These are phyloP conservation scores for Centropristis striata DNA, from an alignment of 2,113 vertebrate species.

Conservation along the genomic window DNA sequence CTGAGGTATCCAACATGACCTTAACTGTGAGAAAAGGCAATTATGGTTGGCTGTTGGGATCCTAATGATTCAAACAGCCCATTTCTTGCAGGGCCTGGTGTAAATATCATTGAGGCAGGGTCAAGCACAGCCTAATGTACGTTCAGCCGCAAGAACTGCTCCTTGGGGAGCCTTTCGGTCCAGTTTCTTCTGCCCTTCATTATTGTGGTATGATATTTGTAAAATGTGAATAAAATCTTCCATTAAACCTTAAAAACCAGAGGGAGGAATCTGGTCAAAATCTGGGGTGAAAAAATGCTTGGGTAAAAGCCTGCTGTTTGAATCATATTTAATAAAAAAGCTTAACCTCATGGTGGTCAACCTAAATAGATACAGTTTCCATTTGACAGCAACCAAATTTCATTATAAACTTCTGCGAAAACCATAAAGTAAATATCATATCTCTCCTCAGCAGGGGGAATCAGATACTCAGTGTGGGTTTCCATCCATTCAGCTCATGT, in stretches of 20 bases:
- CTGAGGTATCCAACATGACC: too few species aligned
- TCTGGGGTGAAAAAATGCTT: neutral
- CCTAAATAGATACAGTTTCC: conserved; percentile 26
- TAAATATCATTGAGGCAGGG: too few species aligned
- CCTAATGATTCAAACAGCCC: too few species aligned
- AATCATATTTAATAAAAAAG: neutral
- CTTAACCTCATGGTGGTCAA: neutral
- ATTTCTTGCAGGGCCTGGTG: too few species aligned
- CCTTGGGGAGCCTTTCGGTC: too few species aligned
- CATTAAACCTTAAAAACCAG: too few species aligned
- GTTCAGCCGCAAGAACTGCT: too few species aligned
- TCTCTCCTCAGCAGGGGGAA: conserved; percentile 34
- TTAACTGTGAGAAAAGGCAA: too few species aligned
- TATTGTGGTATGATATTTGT: neutral
- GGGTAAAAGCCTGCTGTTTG: neutral
- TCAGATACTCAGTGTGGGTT: conserved; percentile 31
- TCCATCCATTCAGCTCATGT: conserved; percentile 33
- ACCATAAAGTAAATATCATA: conserved; percentile 48
- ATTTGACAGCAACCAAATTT: conserved; percentile 7
- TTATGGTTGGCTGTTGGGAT: too few species aligned
- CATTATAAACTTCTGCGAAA: conserved; percentile 47
- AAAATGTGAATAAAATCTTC: neutral
- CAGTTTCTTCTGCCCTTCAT: neutral
- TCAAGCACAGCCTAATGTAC: too few species aligned
- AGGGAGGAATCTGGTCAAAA: neutral